A percentile compares a stretch with the other conserved stretches of the same genome.
These are phyloP conservation scores for Apodemia hepburni DNA, from an alignment of 2,888 invertebrate species.

Conservation along the genomic window DNA sequence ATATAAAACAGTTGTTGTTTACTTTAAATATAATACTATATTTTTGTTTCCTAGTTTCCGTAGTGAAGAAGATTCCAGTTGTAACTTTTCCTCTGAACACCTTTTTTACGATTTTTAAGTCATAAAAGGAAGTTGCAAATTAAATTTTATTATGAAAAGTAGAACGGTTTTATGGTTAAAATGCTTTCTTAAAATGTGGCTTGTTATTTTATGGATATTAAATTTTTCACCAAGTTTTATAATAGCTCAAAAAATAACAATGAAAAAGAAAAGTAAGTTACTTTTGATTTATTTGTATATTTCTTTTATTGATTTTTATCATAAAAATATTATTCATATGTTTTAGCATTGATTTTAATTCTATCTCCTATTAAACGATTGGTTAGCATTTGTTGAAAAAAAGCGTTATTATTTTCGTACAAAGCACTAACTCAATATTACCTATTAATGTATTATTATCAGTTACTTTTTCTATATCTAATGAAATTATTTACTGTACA, in stretches of 20 bases:
- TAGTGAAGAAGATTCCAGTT: neutral
- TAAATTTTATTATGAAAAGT: neutral
- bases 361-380: neutral
- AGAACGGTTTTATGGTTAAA: neutral
- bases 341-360: too few relatives aligned
- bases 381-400: neutral
- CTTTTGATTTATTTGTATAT: too few relatives aligned
- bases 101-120: neutral
- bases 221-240: too few relatives aligned
- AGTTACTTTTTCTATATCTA: constrained; percentile 31
- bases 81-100: neutral
- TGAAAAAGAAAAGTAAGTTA: too few relatives aligned
- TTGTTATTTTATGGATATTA: too few relatives aligned
- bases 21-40: too few relatives aligned
- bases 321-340: too few relatives aligned
- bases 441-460: constrained; percentile 8
- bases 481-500: constrained; percentile 41
- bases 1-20: too few relatives aligned
- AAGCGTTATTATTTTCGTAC: neutral
- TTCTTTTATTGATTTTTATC: too few relatives aligned
- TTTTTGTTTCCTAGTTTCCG: neutral
- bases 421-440: constrained; percentile 1
- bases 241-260: too few relatives aligned
- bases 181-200: too few relatives aligned
- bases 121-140: neutral